Base-by-base conservation (phyloP, 2,797 vertebrate species). In the Balearica regulorum region DNA sequence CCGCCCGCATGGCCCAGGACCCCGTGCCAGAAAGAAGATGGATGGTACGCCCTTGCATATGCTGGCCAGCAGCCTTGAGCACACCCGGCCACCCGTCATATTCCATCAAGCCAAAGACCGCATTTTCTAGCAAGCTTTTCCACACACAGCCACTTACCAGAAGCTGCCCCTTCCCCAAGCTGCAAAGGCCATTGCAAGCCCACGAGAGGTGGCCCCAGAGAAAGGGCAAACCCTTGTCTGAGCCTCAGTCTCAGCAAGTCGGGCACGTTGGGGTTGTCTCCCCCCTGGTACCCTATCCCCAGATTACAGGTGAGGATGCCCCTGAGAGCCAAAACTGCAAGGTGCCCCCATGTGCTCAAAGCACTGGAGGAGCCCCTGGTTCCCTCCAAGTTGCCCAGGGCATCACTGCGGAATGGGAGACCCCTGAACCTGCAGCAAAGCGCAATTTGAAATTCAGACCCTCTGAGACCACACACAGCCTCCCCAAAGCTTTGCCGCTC, bases 31-130 rank as follows among this genome's bases (percentile, higher is more conserved):
- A 48, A 68, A 19, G 12, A 71, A 29, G 5, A 57, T 5, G 15
- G 25, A 44, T 53, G 44, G 17, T 8, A 19, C 1, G 9, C 33
- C 22, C 20, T 41, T 44, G 29, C 0, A 0, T 11, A 2, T 9
- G 6, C 18, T n/a, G 44, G 31, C 35, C 26, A 58, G 35, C 51
- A 90, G 61, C 31, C 65, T 75, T 0, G 0, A 83, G 61, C 39
- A 39, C 71, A 31, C 13, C 35, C 4, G 7, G 18, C 8, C 6
- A 17, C 35, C 7, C 28, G 0, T 26, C 21, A 26, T 29, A 16
- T 22, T 64, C 37, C 37, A 6, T 15, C 20, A 57, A 6, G 2
- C 19, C 62, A 37, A 71, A 68, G 21, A 60, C 3, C 20, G 60
- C 28, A 18, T 71, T 72, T 66, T 39, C 57, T 19, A 33, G 49